Evolutionary conservation across 2,888 invertebrate species (phyloP), one percentile per base, ranked within the genome.

Genomic region (Belgica antarctica): DNA sequence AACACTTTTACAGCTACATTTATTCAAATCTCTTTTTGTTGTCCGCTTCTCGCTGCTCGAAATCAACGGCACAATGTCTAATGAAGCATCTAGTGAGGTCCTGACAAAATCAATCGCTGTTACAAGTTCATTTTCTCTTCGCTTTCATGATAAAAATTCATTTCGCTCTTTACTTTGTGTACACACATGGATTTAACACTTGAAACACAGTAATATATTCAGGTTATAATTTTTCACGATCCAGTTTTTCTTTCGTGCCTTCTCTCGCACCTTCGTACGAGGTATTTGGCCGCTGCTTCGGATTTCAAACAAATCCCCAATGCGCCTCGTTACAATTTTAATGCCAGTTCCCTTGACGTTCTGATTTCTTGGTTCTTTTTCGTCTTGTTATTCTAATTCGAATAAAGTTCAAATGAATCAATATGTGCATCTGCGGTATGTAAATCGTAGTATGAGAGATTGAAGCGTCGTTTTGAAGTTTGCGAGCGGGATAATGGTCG

Each of bases 131-230:
- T 52, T 52, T 46, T 52, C 22, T 52, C 22, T 52, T 52, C 52
- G 17, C 15, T 52, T 22, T 52, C 52, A 2, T 52, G 19, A 17
- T 22, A n/a, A n/a, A n/a, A n/a, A 52, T 52, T 22, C 52, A 22
- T 7, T 52, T 52, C 22, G 22, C 12, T 17, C 52, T 52, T 8
- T 22, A 52, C 22, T 27, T n/a, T n/a, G n/a, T n/a, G n/a, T n/a
- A n/a, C n/a, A n/a, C 22, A 28, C 24, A 15, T 34, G 65, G 27
- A 41, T 46, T 34, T 66, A 66, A 66, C 65, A 66, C 65, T 66
- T 66, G 65, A 66, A 66, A 41, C 27, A 66, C 65, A 66, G 65
- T 66, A 66, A 66, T 66, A 47, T 66, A 66, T 66, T 66, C 65
- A 66, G 65, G 65, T 66, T 66, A 47, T 47, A 22, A 31, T 28